Evolutionary conservation across 2,113 vertebrate genomes (phyloP).

Genomic region (Lipophrys pholis): DNA sequence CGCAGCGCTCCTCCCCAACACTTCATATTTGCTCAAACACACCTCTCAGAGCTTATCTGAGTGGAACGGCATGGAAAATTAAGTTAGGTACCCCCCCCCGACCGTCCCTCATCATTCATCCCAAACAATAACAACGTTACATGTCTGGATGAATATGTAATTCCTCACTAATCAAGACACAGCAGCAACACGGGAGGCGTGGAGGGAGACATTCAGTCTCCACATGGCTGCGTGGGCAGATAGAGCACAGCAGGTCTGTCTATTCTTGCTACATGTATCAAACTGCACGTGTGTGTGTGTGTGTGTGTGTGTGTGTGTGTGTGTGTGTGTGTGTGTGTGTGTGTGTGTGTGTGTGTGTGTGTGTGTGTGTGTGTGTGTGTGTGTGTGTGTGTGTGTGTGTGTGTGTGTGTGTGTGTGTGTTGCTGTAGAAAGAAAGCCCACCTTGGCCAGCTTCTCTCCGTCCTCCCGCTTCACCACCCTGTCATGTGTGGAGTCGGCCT

Average conservation of each 20-base stretch:
- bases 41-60: conserved; percentile 53
- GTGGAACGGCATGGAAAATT: conserved; percentile 54
- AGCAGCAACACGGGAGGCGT: background rate
- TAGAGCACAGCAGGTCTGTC: background rate
- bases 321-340: background rate
- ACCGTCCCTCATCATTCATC: conserved; percentile 30
- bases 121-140: conserved; percentile 57
- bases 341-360: background rate
- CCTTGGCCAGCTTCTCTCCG: conserved; percentile 95
- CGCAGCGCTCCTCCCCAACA: background rate
- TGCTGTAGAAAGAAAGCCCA: conserved; percentile 51
- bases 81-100: conserved; percentile 29
- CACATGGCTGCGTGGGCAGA: background rate
- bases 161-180: conserved; percentile 35
- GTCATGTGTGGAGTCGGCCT: conserved; percentile 93
- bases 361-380: conserved; percentile 1
- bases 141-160: conserved; percentile 39
- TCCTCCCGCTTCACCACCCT: conserved; percentile 92
- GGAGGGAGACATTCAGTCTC: background rate
- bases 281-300: background rate
- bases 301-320: background rate
- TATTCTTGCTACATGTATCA: conserved; percentile 12
- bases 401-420: background rate
- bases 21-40: conserved; percentile 36
- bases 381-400: conserved; percentile 8